Base-by-base conservation (phyloP, 2,888 invertebrate genomes). In the Agonopterix subpropinquella region DNA sequence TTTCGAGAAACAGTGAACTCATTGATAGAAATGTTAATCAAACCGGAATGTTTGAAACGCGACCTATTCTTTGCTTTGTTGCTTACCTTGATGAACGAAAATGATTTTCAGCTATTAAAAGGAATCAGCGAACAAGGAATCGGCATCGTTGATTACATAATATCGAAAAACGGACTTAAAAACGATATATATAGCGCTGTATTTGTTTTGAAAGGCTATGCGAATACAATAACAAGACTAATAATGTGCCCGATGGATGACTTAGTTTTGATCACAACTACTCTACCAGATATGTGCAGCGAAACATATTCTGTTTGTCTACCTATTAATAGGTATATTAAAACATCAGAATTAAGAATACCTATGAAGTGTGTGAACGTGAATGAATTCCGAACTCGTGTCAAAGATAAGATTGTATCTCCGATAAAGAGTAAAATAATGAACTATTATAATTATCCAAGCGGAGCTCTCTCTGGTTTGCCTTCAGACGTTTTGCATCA, bases 11-110 rank as follows among this genome's bases (percentile, higher is more conserved):
- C 65, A 65, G 55, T 68, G 57, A 64, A 59, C 50, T 55, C 61
- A 59, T 59, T 73, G 57, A 67, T 75, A 53, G 62, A 68, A 53
- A 59, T 62, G 57, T 67, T 73, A 68, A 73, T 75, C 62, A 73
- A 69, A 56, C 69, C 71, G n/a, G 62, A 66, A 58, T 62, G 62
- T 59, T 66, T 74, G 54, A 71, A 68, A 57, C 65, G 63, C 45
- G 73, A 74, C 55, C 59, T 77, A 55, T 65, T 76, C 58, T 67
- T 72, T 46, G 63, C 70, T 53, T 55, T 71, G 52, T 58, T 74
- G 44, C 64, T 75, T 53, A 62, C 65, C 60, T 57, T 72, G 51
- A 69, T 73, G 64, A 69, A 65, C 50, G 71, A 77, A 63, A 73
- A 69, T 59, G 59, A 66, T 61, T 77, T 77, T 47, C 44, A 62